Conservation (phyloP, 2,888 invertebrate species). For the Idaea aversata region DNA sequence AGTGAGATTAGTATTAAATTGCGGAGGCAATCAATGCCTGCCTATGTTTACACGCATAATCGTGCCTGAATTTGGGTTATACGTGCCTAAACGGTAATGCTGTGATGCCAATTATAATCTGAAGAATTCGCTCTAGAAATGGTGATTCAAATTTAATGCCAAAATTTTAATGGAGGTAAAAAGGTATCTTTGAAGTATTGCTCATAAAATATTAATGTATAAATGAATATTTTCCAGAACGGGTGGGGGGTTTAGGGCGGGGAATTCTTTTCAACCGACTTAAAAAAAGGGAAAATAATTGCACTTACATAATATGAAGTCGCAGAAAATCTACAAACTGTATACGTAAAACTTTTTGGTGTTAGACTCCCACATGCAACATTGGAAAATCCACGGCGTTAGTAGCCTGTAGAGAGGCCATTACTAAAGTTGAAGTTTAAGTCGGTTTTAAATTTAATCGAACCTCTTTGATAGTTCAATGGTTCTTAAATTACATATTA, state of each 20-base stretch:
- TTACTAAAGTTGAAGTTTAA: too few relatives aligned
- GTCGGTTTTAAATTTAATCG: too few relatives aligned
- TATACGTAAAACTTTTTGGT: too few relatives aligned
- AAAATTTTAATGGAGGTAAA: conserved; percentile 2
- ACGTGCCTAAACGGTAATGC: neutral
- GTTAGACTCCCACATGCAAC: too few relatives aligned
- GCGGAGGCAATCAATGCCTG: neutral
- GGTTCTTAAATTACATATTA: neutral
- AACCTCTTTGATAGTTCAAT: neutral
- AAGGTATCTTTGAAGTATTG: neutral
- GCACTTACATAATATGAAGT: too few relatives aligned
- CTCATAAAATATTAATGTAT: neutral
- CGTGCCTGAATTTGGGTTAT: conserved; percentile 4
- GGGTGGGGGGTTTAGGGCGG: neutral
- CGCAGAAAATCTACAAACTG: too few relatives aligned
- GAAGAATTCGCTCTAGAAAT: neutral
- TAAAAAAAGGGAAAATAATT: too few relatives aligned
- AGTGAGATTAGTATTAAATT: neutral
- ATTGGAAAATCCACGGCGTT: too few relatives aligned
- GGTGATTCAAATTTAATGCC: neutral
- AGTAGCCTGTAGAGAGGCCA: too few relatives aligned
- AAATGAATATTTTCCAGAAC: neutral
- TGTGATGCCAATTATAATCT: conserved; percentile 4
- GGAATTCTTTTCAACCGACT: neutral
- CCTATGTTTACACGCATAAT: conserved; percentile 10